Evolutionary conservation across 2,888 invertebrate genomes (phyloP).

Genomic region (Tridacna crocea): DNA sequence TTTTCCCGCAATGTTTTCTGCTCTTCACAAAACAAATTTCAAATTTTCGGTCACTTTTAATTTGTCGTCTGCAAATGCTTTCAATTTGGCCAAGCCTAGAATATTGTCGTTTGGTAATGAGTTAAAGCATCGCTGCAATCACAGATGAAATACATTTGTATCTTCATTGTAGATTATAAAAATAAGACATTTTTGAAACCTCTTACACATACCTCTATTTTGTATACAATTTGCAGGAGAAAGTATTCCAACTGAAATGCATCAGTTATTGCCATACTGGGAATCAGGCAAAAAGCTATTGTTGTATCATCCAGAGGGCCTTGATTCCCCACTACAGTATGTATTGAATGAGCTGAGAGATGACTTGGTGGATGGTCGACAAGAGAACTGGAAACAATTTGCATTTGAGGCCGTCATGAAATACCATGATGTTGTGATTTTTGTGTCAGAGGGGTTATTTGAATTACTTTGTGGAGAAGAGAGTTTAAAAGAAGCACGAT

Average conservation of each 20-base stretch:
- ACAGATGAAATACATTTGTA: too few species aligned
- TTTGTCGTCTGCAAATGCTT: too few species aligned
- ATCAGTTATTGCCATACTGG: not conserved
- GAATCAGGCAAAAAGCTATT: not conserved
- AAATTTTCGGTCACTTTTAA: too few species aligned
- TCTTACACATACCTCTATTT: too few species aligned
- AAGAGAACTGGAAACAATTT: constrained; percentile 10
- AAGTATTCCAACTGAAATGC: not conserved
- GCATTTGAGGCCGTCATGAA: not conserved
- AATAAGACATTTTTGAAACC: too few species aligned
- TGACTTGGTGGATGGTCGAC: not conserved
- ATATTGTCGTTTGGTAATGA: too few species aligned
- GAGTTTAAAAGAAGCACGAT: not conserved
- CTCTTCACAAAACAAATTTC: too few species aligned
- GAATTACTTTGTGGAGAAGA: not conserved
- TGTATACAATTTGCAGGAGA: not conserved
- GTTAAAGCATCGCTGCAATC: too few species aligned
- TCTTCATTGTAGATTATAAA: too few species aligned
- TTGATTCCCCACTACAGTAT: not conserved
- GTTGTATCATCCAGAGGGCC: not conserved
- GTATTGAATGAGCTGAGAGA: not conserved
- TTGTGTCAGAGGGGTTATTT: not conserved
- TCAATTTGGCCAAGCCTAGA: too few species aligned
- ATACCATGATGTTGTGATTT: constrained; percentile 3
- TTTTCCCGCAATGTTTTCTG: too few species aligned